Base-by-base conservation (phyloP, 92 coral and sea anemone species). In the Parazoanthus swiftii region DNA sequence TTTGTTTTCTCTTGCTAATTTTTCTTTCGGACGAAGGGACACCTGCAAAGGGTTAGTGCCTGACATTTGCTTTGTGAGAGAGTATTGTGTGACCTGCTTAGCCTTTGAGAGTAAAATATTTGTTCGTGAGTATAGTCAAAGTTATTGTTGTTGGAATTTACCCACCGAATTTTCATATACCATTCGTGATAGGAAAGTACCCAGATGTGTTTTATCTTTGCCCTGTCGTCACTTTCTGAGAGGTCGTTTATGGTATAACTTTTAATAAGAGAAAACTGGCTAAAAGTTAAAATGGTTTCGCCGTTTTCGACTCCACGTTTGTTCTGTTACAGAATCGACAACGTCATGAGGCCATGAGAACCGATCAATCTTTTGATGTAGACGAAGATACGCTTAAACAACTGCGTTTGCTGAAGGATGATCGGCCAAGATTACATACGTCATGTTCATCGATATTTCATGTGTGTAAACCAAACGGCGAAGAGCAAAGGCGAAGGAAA, bases 311-410 rank as follows among this genome's bases (percentile, higher is more conserved):
- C 21, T 29, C 35, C 18, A 13, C 39, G 37, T 63, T 81, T 38
- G 23, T 39, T 81, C 51, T 65, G 36, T 10, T 82, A 20, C 29
- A 81, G 92, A 46, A 86, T 29, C 75, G 21, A 67, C 76, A 76
- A 18, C 81, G 79, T 76, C 39, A 33, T 26, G 46, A 29, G 63
- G 50, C 76, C 43, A 81, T 78, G 29, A 76, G 88, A 65, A 67
- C 74, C 29, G 92, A 78, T 4, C 89, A 86, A 38, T 68, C 90
- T 50, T 90, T 81, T 65, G 90, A 90, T 48, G 88, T 90, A 23
- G 88, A 87, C 68, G 79, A 77, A 48, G 82, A 76, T 38, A 86
- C 88, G 18, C 85, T 87, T 73, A 81, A 81, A 1, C 90, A 82
- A 35, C 85, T 89, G 33, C 74, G 73, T 3, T 81, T 81, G 33